Evolutionary conservation across 92 coral and sea anemone species (phyloP).

Genomic region (Porites lobata): DNA sequence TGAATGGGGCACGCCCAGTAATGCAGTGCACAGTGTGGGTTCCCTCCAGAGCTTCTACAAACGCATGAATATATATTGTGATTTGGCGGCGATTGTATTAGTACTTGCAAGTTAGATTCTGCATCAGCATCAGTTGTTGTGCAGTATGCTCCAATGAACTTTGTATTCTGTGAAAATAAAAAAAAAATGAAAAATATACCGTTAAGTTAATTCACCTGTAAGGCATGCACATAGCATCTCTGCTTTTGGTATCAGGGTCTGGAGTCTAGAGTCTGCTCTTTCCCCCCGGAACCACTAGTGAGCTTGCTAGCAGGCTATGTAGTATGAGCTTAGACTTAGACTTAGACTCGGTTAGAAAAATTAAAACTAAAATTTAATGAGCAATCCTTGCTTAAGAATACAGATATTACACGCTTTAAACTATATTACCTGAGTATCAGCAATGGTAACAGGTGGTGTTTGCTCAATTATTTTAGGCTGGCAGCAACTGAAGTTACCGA

Average conservation of each 20-base stretch:
- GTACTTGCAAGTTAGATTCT: constrained; percentile 3
- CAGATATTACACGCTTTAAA: neutral
- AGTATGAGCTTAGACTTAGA: neutral
- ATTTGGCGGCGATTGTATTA: neutral
- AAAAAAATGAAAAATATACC: neutral
- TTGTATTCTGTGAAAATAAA: constrained; percentile 3
- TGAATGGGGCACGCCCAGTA: constrained; percentile 30
- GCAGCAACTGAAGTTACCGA: constrained; percentile 59
- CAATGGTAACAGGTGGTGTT: neutral
- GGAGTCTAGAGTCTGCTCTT: no score
- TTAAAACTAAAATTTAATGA: neutral
- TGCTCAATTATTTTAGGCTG: neutral
- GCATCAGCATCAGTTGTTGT: neutral
- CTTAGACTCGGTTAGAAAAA: neutral
- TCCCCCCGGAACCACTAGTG: no score
- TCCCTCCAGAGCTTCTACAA: neutral
- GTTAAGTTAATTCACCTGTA: neutral
- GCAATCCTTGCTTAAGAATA: neutral
- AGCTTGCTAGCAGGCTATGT: no score
- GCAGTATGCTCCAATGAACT: constrained; percentile 16
- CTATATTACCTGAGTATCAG: neutral
- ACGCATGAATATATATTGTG: constrained; percentile 1
- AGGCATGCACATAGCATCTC: neutral
- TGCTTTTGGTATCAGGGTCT: no score
- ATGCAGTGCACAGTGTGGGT: neutral